These are phyloP conservation scores for Elgaria multicarinata DNA, from an alignment of 2,113 vertebrate genomes.

Conservation along the genomic window DNA sequence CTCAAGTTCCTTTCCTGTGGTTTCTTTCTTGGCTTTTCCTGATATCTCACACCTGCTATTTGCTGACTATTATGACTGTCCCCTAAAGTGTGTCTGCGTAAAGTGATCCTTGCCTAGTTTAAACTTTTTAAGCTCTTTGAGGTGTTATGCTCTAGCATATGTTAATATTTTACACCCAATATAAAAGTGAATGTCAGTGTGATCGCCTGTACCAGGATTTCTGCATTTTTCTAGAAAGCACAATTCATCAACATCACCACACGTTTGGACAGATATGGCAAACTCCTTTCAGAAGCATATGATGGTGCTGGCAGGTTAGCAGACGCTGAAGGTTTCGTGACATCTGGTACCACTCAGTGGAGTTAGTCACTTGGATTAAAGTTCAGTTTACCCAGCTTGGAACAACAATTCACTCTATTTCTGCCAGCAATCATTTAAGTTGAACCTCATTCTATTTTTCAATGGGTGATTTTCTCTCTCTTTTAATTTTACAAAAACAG, in stretches of 20 bases:
- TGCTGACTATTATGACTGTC: background rate
- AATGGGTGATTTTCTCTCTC: background rate
- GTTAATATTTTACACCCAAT: background rate
- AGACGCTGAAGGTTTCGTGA: background rate
- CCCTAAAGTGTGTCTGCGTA: background rate
- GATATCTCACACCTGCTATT: background rate
- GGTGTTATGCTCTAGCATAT: background rate
- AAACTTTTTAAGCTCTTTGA: background rate
- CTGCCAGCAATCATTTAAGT: background rate
- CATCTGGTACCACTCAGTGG: background rate
- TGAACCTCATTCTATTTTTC: background rate
- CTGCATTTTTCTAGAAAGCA: slow-evolving; percentile 2
- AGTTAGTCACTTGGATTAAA: background rate
- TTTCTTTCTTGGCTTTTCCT: background rate
- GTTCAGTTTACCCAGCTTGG: background rate
- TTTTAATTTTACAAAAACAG: no score
- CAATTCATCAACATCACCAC: background rate
- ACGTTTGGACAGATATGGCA: slow-evolving; percentile 24
- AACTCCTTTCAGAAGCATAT: slow-evolving; percentile 20
- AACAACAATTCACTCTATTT: background rate
- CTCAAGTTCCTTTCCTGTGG: background rate
- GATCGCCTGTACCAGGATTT: background rate
- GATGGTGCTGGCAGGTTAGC: background rate
- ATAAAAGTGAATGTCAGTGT: background rate
- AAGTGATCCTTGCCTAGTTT: background rate